A percentile compares a stretch with the other conserved stretches of the same genome.
phyloP scores from a whole-genome alignment of 2,113 vertebrate species.

The Amphilophus citrinellus region DNA sequence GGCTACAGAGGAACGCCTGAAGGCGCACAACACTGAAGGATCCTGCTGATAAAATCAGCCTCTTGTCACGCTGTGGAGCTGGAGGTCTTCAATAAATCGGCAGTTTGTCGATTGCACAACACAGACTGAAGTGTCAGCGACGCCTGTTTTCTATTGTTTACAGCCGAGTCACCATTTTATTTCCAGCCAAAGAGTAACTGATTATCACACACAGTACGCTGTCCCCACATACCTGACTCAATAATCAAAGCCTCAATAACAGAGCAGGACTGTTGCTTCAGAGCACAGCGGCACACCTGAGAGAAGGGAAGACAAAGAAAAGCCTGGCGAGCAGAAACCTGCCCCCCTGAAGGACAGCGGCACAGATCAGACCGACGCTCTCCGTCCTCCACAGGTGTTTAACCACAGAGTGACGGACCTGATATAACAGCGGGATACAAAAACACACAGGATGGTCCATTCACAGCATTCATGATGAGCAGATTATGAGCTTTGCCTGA shows the following conservation, averaged over 20 bases:
- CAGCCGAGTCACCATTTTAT: neutral
- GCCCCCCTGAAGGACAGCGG: neutral
- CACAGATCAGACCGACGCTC: neutral
- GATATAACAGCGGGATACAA: neutral
- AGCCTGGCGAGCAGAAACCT: neutral
- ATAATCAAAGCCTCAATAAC: neutral
- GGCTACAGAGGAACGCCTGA: neutral
- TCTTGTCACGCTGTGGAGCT: neutral
- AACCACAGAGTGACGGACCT: neutral
- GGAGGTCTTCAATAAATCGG: neutral
- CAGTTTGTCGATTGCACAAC: neutral
- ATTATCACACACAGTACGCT: neutral
- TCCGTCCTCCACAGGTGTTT: neutral
- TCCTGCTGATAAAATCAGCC: conserved; percentile 3
- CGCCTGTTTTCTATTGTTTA: neutral
- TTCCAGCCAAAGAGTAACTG: neutral
- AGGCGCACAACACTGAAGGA: neutral
- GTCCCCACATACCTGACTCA: neutral
- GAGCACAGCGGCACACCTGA: neutral
- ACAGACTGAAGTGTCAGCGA: neutral
- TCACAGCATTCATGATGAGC: neutral
- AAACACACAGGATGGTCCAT: neutral
- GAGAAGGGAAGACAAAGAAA: neutral
- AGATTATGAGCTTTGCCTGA: neutral
- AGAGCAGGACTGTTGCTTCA: neutral